Base-by-base conservation (phyloP, 2,113 vertebrate genomes). In the Stercorarius parasiticus region DNA sequence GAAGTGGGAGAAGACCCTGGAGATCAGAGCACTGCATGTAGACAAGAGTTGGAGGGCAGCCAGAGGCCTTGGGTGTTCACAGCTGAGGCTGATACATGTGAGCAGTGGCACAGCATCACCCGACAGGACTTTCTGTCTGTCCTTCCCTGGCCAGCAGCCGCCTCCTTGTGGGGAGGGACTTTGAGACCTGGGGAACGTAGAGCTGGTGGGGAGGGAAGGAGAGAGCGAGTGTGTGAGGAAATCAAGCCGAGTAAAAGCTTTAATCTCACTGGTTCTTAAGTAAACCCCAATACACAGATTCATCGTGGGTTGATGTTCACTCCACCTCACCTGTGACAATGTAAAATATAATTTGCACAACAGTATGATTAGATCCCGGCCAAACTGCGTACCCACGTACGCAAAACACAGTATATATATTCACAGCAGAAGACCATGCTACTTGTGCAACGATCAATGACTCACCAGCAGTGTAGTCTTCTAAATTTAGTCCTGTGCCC, bases 401-500 rank as follows among this genome's bases (percentile, higher is more conserved):
- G 4, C 34, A 72, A 82, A 96, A 61, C 1, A 0, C 30, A 34
- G 50, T 36, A 6, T 40, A 77, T 70, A 61, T 91, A 34, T 55
- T 85, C 78, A 50, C 59, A 88, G 85, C 70, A 91, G 83, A 82
- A 93, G 40, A 69, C 82, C 49, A 47, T 70, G 73, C 12, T 72
- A 40, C 85, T 95, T 86, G 73, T 94, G 82, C 88, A 93, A 49
- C 2, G 10, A 97, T 73, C 82, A 81, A 20, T 97, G 96, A 96
- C 92, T 97, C 96, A 97, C 49, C 62, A 85, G 70, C 78, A 91
- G 40, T 32, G 66, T 85, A 90, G 89, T 90, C 78, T 77, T 93
- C 96, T 95, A 97, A 96, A 93, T 94, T 96, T 94, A 96, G 93
- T 64, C 45, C 66, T 6, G 0, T 95, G 91, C 59, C 87, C 87